Evolutionary conservation across 2,888 invertebrate species (phyloP).

Genomic region (Drosophila subsilvestris): DNA sequence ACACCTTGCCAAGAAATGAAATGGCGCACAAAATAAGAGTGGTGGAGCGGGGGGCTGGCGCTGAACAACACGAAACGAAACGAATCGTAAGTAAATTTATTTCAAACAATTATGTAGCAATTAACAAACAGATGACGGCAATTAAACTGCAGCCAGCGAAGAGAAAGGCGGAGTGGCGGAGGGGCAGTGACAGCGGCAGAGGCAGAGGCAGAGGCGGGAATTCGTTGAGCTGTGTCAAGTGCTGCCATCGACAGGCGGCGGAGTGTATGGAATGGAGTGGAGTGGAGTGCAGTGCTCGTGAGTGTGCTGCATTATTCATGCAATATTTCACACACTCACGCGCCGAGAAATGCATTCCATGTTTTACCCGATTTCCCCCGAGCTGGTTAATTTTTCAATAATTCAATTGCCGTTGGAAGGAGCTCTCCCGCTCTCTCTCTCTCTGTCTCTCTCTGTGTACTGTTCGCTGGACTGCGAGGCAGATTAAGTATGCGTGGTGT

Average conservation of each 20-base stretch:
- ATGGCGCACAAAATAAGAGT: not conserved
- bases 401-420: constrained; percentile 62
- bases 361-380: constrained; percentile 29
- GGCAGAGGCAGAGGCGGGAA: not conserved
- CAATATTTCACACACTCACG: constrained; percentile 58
- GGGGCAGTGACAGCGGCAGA: not conserved
- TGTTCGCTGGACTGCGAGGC: constrained; percentile 42
- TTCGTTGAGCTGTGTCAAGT: constrained; percentile 39
- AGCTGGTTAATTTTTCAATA: constrained; percentile 69
- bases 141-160: constrained; percentile 54
- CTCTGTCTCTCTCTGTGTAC: not conserved
- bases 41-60: not conserved
- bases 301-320: constrained; percentile 63
- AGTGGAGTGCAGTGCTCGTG: constrained; percentile 10
- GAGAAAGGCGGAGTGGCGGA: not conserved
- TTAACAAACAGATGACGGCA: constrained; percentile 78
- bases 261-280: too few relatives aligned
- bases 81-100: constrained; percentile 70
- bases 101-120: constrained; percentile 78
- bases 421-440: constrained; percentile 12
- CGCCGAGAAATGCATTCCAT: constrained; percentile 36
- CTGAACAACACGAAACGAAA: constrained; percentile 2
- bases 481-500: constrained; percentile 58
- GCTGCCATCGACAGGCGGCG: constrained; percentile 30
- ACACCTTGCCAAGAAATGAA: constrained; percentile 38